These are phyloP conservation scores for Eutolmus rufibarbis DNA, from an alignment of 2,888 invertebrate species.

Conservation along the genomic window DNA sequence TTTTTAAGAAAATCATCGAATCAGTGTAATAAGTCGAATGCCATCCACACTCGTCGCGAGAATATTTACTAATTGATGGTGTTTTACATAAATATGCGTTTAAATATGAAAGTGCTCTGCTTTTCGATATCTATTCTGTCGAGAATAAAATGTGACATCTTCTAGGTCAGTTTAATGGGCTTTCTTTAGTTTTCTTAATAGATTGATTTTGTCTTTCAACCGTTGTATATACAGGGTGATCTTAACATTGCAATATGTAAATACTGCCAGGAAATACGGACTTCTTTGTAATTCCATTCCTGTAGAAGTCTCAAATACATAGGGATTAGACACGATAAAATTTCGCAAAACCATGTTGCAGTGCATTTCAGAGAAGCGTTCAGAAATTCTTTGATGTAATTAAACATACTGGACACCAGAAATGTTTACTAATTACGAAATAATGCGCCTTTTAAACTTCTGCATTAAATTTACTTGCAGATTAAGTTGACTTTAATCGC, in stretches of 20 bases:
- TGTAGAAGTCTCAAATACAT: too few relatives aligned
- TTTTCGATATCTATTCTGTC: conserved; percentile 12
- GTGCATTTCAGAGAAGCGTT: too few relatives aligned
- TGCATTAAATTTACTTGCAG: not conserved
- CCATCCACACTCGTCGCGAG: not conserved
- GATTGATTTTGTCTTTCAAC: not conserved
- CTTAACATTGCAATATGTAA: not conserved
- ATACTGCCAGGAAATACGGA: not conserved
- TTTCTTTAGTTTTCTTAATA: not conserved
- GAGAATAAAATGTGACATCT: not conserved
- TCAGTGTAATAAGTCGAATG: not conserved
- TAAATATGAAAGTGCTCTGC: conserved; percentile 18
- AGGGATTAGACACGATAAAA: too few relatives aligned
- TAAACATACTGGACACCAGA: too few relatives aligned
- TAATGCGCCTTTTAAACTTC: not conserved
- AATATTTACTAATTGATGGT: not conserved
- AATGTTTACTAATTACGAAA: too few relatives aligned
- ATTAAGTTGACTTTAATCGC: not conserved
- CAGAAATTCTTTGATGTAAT: too few relatives aligned
- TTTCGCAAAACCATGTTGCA: too few relatives aligned
- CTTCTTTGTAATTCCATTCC: not conserved
- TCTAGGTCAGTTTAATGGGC: not conserved
- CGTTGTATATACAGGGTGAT: not conserved
- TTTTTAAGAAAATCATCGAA: not conserved
- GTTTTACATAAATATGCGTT: not conserved